These are phyloP conservation scores for Morelia viridis DNA, from an alignment of 2,797 vertebrate species.

Conservation along the genomic window DNA sequence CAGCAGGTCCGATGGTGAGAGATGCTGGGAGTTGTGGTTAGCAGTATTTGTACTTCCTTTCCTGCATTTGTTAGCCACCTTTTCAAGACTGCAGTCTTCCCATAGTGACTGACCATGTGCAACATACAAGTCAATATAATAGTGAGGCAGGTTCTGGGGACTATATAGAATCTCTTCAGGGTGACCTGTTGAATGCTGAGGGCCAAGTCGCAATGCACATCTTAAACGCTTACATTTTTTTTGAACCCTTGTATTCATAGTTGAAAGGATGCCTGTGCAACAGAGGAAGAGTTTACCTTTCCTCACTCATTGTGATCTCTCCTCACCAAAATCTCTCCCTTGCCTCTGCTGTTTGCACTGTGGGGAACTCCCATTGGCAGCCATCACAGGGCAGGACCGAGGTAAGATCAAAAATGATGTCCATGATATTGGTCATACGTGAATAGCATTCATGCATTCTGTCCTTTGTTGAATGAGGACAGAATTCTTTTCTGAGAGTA, in stretches of 20 bases:
- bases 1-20: background rate
- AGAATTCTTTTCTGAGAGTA: background rate
- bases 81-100: background rate
- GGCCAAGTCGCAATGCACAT: background rate
- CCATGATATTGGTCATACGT: background rate
- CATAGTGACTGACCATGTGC: background rate
- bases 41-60: background rate
- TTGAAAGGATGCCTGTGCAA: background rate
- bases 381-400: background rate
- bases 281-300: background rate
- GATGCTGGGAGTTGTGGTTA: background rate
- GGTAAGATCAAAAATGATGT: background rate
- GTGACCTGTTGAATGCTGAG: background rate
- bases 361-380: background rate
- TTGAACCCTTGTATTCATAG: background rate
- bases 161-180: background rate
- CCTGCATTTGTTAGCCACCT: background rate
- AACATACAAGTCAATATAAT: background rate
- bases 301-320: background rate
- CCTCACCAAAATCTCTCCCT: background rate
- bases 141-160: background rate
- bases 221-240: background rate
- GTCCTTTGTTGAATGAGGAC: background rate
- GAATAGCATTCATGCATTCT: background rate
- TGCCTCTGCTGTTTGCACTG: background rate